Percentiles rank a stretch among this genome's conserved stretches.
phyloP scores from a whole-genome alignment of 2,797 vertebrate genomes.

The Pseudopleuronectes americanus region DNA sequence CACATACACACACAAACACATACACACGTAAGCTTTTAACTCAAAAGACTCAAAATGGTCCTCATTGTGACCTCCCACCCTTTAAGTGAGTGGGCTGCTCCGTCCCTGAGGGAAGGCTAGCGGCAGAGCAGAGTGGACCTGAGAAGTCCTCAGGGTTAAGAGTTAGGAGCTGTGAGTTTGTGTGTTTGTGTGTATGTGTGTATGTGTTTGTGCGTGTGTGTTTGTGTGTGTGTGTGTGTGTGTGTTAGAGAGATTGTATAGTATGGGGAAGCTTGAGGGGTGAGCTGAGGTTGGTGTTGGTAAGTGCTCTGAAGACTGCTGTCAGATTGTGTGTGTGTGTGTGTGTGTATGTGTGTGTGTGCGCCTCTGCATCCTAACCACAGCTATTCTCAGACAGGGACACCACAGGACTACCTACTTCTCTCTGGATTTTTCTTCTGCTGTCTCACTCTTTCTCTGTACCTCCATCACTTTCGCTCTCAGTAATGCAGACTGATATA shows the following conservation, averaged over 20 bases:
- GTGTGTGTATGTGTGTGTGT: background rate
- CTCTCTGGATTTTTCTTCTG: conserved; percentile 20
- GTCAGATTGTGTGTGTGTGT: conserved; percentile 25
- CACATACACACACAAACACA: background rate
- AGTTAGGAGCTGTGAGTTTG: conserved; percentile 5
- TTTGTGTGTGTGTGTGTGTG: background rate
- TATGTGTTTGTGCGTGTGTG: background rate
- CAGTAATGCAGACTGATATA: background rate
- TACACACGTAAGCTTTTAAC: conserved; percentile 4
- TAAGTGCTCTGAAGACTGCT: conserved; percentile 18
- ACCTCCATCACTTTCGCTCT: background rate
- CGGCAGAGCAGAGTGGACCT: conserved; percentile 44
- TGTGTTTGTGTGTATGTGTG: background rate
- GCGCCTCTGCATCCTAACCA: conserved; percentile 54
- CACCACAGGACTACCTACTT: conserved; percentile 39
- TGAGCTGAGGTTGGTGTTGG: conserved; percentile 26
- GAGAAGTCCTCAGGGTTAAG: conserved; percentile 44
- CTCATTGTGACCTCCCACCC: conserved; percentile 33
- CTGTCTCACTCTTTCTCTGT: conserved; percentile 12
- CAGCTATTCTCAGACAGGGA: conserved; percentile 63
- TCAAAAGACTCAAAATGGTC: conserved; percentile 12
- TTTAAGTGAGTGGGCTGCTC: conserved; percentile 45
- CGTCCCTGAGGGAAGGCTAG: conserved; percentile 37
- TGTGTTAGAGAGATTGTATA: conserved; percentile 6
- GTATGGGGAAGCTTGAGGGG: background rate